phyloP scores from a whole-genome alignment of 2,113 vertebrate species.

The Cyphotilapia sp. region DNA sequence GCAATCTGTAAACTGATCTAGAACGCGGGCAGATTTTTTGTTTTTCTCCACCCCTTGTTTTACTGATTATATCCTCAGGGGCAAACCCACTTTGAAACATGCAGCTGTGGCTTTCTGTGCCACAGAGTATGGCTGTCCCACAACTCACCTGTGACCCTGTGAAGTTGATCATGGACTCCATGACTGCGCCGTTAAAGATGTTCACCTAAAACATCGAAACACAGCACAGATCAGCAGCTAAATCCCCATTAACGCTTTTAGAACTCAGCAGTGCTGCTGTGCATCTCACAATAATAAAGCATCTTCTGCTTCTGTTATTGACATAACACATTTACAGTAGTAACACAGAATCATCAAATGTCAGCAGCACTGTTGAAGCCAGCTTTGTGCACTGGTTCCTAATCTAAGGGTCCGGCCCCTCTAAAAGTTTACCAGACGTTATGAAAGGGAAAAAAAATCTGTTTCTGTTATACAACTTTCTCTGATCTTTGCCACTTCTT shows the following conservation, averaged over 20 bases:
- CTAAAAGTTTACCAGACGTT: neutral
- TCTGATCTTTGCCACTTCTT: neutral
- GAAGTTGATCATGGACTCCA: conserved; percentile 91
- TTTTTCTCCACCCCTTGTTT: neutral
- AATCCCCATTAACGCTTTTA: neutral
- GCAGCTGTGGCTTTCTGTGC: neutral
- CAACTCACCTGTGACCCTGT: conserved; percentile 86
- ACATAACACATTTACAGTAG: neutral
- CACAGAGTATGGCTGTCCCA: neutral
- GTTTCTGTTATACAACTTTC: neutral
- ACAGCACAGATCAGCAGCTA: neutral
- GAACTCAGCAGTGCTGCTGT: neutral
- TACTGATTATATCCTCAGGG: neutral
- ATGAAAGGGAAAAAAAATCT: neutral
- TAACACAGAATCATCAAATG: neutral
- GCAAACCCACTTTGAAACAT: neutral
- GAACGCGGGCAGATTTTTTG: neutral
- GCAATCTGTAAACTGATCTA: neutral
- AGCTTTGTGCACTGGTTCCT: neutral
- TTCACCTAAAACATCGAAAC: conserved; percentile 79
- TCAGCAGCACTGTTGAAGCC: neutral
- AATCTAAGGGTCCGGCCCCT: neutral
- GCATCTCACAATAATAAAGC: neutral
- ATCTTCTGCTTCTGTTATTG: neutral
- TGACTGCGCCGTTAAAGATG: conserved; percentile 86